Base-by-base conservation (phyloP, 2,888 invertebrate genomes). In the Athetis lepigone region DNA sequence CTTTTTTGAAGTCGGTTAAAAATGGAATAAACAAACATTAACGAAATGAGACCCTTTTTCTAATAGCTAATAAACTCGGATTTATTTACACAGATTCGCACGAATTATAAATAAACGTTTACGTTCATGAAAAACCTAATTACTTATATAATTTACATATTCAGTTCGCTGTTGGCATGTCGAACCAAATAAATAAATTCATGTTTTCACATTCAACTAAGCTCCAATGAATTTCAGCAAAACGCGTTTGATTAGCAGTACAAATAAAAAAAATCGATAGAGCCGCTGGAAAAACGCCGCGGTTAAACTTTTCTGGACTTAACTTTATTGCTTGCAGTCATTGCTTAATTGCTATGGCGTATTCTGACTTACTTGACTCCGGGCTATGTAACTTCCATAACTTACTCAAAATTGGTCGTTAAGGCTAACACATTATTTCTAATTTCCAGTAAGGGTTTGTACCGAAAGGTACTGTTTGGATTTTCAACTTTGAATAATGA, bases 351-450 rank as follows among this genome's bases (percentile, higher is more conserved):
- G 39, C 57, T 40, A 36, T 42, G 29, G 18, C 43, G 47, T 47
- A 75, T 56, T 65, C 47, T 33, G 51, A 50, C 46, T 42, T 45
- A 55, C 58, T 25, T 49, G 7, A 51, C 29, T 54, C 23, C 7
- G 21, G 13, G 8, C 33, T 43, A 37, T 42, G 8, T 36, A 55
- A 25, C 33, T 66, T 70, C 7, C 16, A 55, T 75, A 79, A 45
- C 45, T 50, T 37, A 52, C 55, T 58, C 57, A 21, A 75, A 75
- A 79, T 79, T 62, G 58, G 55, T 59, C 45, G 57, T 62, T 50
- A 56, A 55, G 59, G 65, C 50, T 55, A 37, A 52, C 42, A 56
- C 59, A 70, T 79, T 70, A 27, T 51, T 77, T 68, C 37, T 67
- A 33, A 73, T 73, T 77, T 50, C n/a, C n/a, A 54, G 36, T 52